Evolutionary conservation across 2,113 vertebrate species (phyloP).

Genomic region (Indicator indicator): DNA sequence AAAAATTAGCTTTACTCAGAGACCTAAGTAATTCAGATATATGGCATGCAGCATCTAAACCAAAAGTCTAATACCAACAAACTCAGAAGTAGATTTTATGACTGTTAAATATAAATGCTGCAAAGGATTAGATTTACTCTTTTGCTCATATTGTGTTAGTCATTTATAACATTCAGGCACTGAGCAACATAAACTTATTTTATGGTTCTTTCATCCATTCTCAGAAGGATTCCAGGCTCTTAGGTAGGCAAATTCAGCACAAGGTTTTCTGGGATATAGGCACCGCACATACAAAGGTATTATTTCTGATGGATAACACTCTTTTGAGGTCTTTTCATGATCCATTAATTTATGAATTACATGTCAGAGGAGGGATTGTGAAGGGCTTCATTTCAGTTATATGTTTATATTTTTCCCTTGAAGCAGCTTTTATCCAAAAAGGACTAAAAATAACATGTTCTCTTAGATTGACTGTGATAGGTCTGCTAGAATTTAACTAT

Average conservation of each 20-base stretch:
- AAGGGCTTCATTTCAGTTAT: slow-evolving; percentile 36
- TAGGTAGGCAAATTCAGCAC: neutral
- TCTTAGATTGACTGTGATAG: neutral
- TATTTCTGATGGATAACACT: slow-evolving; percentile 28
- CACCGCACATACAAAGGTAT: neutral
- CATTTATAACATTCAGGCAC: slow-evolving; percentile 28
- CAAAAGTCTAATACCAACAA: slow-evolving; percentile 10
- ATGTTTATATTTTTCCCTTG: slow-evolving; percentile 14
- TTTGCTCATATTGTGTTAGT: slow-evolving; percentile 30
- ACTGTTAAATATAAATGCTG: slow-evolving; percentile 44
- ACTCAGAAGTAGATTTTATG: slow-evolving; percentile 30
- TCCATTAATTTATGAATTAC: slow-evolving; percentile 58
- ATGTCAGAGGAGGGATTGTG: neutral
- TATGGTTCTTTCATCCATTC: slow-evolving; percentile 25
- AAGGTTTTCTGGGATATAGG: neutral
- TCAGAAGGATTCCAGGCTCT: slow-evolving; percentile 4
- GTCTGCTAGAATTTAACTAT: neutral
- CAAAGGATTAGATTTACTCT: slow-evolving; percentile 48
- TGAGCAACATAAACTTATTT: slow-evolving; percentile 43
- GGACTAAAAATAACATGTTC: slow-evolving; percentile 20
- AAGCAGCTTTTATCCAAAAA: slow-evolving; percentile 39
- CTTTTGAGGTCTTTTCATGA: slow-evolving; percentile 50
- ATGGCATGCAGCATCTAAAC: slow-evolving; percentile 7
- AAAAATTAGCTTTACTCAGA: slow-evolving; percentile 36
- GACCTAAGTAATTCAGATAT: slow-evolving; percentile 22